These are phyloP conservation scores for Pterois miles DNA, from an alignment of 2,797 vertebrate genomes.

Conservation along the genomic window DNA sequence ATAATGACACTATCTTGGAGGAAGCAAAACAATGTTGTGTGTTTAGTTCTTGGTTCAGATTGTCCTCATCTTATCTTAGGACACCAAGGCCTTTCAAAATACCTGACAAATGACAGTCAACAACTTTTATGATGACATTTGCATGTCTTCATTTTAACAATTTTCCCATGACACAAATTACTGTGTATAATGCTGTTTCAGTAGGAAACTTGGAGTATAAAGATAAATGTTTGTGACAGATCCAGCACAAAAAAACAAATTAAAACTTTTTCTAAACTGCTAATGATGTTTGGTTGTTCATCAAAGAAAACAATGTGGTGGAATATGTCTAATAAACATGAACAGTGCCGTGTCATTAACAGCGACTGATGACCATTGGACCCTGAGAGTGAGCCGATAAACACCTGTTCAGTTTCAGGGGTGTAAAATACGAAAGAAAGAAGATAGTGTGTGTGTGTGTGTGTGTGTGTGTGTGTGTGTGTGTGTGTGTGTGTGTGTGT, in stretches of 20 bases:
- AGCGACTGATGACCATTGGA: constrained; percentile 76
- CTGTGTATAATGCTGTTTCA: not conserved
- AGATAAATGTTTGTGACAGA: not conserved
- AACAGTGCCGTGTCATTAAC: constrained; percentile 2
- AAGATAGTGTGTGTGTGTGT: not conserved
- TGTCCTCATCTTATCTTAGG: not conserved
- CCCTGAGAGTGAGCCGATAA: constrained; percentile 75
- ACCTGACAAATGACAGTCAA: not conserved
- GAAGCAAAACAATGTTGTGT: not conserved
- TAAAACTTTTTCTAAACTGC: not conserved
- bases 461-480: not conserved
- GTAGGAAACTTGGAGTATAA: not conserved
- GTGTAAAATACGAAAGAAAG: constrained; percentile 62
- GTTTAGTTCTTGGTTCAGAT: not conserved
- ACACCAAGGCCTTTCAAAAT: not conserved
- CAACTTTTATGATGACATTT: not conserved
- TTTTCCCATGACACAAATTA: not conserved
- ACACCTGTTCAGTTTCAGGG: constrained; percentile 83
- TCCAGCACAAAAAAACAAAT: not conserved
- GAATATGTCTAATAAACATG: constrained; percentile 5
- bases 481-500: constrained; percentile 13
- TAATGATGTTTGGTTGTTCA: too few species aligned
- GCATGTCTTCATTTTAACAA: not conserved
- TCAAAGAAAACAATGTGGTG: not conserved
- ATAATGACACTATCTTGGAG: not conserved